A percentile compares a stretch with the other conserved stretches of the same genome.
Conservation (phyloP, 2,888 invertebrate genomes). For the Philaethria dido region DNA sequence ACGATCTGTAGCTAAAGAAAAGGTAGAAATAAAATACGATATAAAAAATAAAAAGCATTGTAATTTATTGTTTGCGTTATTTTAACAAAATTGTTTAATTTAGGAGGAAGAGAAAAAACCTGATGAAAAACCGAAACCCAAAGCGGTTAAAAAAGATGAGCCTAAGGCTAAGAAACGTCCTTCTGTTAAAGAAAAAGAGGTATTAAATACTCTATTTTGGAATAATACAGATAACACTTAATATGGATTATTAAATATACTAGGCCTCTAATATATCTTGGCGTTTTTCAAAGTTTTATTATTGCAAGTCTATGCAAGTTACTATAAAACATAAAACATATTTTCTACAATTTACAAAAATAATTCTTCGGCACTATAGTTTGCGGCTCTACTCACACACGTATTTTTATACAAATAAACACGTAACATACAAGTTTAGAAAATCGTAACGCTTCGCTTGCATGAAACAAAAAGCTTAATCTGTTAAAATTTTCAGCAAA, state of each 20-base stretch:
- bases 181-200: constrained; percentile 78
- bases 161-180: constrained; percentile 72
- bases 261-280: constrained; percentile 21
- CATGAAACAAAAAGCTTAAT: not conserved
- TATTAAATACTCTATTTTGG: constrained; percentile 47
- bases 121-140: constrained; percentile 76
- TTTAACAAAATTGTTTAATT: constrained; percentile 38
- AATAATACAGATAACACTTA: constrained; percentile 20
- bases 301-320: not conserved
- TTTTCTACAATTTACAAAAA: not conserved
- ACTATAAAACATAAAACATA: not conserved
- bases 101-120: constrained; percentile 77
- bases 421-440: not conserved
- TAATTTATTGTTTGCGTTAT: not conserved
- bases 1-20: constrained; percentile 72
- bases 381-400: not conserved
- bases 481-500: not conserved
- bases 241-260: constrained; percentile 4
- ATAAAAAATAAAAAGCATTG: constrained; percentile 21
- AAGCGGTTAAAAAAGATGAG: constrained; percentile 69
- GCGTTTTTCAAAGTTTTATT: not conserved
- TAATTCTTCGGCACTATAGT: not conserved
- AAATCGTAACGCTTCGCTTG: not conserved
- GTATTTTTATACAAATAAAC: not conserved
- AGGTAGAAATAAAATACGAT: constrained; percentile 58